These are phyloP conservation scores for Epizoanthus scotinus DNA, from an alignment of 92 coral and sea anemone genomes.

Conservation along the genomic window DNA sequence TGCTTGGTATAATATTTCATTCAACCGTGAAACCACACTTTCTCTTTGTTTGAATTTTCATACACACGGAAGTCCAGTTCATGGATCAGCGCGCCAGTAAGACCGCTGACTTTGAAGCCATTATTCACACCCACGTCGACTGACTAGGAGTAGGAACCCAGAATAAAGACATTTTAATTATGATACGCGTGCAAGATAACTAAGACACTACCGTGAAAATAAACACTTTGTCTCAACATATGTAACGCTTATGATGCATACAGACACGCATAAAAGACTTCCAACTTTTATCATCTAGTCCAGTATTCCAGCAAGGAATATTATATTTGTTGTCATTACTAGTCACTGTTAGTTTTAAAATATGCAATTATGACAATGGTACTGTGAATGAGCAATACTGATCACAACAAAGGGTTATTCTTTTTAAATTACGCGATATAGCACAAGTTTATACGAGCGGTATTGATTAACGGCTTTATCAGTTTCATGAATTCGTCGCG, in stretches of 20 bases:
- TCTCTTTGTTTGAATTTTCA: constrained; percentile 41
- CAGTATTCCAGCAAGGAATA: too few relatives aligned
- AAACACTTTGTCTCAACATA: too few relatives aligned
- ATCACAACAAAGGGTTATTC: constrained; percentile 26
- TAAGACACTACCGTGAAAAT: background rate
- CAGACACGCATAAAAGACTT: too few relatives aligned
- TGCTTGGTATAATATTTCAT: constrained; percentile 33
- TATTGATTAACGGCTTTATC: constrained; percentile 23
- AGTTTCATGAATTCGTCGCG: constrained; percentile 43
- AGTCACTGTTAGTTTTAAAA: constrained; percentile 2
- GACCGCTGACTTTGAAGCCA: constrained; percentile 31
- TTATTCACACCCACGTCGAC: constrained; percentile 28
- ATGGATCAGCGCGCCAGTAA: constrained; percentile 28
- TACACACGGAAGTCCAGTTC: constrained; percentile 34
- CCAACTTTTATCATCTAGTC: too few relatives aligned
- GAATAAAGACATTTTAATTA: background rate
- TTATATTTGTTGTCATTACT: background rate
- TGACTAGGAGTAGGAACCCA: background rate
- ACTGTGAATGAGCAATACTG: constrained; percentile 30
- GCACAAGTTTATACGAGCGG: background rate
- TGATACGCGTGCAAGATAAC: background rate
- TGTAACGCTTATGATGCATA: too few relatives aligned
- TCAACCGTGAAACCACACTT: constrained; percentile 36
- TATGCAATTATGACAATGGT: constrained; percentile 3
- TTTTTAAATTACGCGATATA: constrained; percentile 14